Evolutionary conservation across 2,113 vertebrate genomes (phyloP).

Genomic region (Protomyctophum bolini): DNA sequence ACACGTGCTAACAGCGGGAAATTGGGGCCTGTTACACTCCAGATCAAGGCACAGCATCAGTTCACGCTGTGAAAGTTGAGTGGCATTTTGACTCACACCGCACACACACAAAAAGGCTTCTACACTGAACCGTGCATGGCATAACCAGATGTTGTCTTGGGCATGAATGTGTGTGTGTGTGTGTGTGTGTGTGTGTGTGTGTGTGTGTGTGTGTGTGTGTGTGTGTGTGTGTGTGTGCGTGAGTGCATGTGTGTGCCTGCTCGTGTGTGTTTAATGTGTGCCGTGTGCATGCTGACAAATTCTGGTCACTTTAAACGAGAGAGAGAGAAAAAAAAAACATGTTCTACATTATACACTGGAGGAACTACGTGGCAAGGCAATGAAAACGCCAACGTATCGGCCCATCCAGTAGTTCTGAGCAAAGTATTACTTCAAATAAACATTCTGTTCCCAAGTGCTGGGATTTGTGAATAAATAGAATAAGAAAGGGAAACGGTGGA

Average conservation of each 20-base stretch:
- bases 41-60: constrained; percentile 5
- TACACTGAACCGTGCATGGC: background rate
- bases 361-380: constrained; percentile 42
- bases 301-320: constrained; percentile 24
- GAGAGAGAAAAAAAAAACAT: background rate
- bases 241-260: too few species aligned
- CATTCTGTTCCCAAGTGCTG: constrained; percentile 68
- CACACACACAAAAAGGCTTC: background rate
- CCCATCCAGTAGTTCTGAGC: constrained; percentile 75
- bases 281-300: constrained; percentile 31
- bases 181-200: too few species aligned
- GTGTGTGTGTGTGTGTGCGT: background rate
- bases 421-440: constrained; percentile 82
- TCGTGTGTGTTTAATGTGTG: background rate
- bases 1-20: constrained; percentile 7
- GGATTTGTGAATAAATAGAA: constrained; percentile 76
- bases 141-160: background rate
- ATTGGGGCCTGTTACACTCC: constrained; percentile 20
- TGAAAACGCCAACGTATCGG: constrained; percentile 54
- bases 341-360: constrained; percentile 36
- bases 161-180: too few species aligned
- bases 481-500: constrained; percentile 66
- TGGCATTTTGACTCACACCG: background rate
- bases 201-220: background rate
- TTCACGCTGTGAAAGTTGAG: background rate